Evolutionary conservation across 2,888 invertebrate genomes (phyloP).

Genomic region (Exephanes ischioxanthus): DNA sequence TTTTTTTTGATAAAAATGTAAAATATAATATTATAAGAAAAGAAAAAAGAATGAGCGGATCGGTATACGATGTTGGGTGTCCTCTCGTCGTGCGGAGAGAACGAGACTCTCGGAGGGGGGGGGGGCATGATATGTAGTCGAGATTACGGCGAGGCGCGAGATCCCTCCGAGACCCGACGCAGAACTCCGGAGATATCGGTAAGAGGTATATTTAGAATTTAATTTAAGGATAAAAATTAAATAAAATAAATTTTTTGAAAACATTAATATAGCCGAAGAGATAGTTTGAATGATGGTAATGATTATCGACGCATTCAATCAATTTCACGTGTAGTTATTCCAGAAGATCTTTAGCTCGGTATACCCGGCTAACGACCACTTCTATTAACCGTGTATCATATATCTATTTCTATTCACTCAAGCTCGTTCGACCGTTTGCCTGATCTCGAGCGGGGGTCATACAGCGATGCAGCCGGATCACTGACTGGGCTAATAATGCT

Average conservation of each 20-base stretch:
- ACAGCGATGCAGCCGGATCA: slow-evolving; percentile 27
- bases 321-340: slow-evolving; percentile 50
- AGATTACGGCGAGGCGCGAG: slow-evolving; percentile 47
- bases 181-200: slow-evolving; percentile 5
- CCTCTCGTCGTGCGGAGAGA: background rate
- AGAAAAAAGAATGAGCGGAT: background rate
- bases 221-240: slow-evolving; percentile 8
- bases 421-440: slow-evolving; percentile 38
- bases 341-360: slow-evolving; percentile 23
- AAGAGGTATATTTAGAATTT: slow-evolving; percentile 40
- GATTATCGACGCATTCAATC: slow-evolving; percentile 59
- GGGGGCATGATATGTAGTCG: slow-evolving; percentile 50
- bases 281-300: slow-evolving; percentile 53
- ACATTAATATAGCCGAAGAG: slow-evolving; percentile 27
- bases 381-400: slow-evolving; percentile 33
- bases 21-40: background rate
- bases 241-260: background rate
- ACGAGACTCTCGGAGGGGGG: slow-evolving; percentile 18
- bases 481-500: slow-evolving; percentile 29
- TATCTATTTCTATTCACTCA: slow-evolving; percentile 42
- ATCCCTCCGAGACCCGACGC: slow-evolving; percentile 39
- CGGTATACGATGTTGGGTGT: slow-evolving; percentile 1
- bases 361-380: slow-evolving; percentile 15
- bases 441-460: slow-evolving; percentile 42
- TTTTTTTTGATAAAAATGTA: background rate